A percentile compares a stretch with the other conserved stretches of the same genome.
phyloP scores from a whole-genome alignment of 1,140 invertebrate genomes.

The Zaprionus davidi region DNA sequence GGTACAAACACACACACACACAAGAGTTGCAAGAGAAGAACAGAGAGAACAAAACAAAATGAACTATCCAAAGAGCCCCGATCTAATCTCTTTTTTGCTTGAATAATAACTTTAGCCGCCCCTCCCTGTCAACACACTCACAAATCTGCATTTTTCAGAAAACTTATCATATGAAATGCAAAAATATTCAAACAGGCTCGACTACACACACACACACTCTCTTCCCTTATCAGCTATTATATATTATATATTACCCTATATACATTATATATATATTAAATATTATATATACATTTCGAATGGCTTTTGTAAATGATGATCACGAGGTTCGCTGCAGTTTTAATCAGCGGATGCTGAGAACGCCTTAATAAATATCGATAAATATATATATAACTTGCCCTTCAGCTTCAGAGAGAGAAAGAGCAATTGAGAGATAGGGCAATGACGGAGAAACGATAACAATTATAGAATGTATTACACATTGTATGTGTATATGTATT shows the following conservation, averaged over 20 bases:
- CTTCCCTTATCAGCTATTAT: slow-evolving; percentile 60
- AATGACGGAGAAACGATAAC: slow-evolving; percentile 43
- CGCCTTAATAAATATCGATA: slow-evolving; percentile 59
- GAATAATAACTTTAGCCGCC: slow-evolving; percentile 14
- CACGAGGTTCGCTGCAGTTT: slow-evolving; percentile 53
- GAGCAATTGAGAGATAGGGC: slow-evolving; percentile 16
- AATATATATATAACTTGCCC: slow-evolving; percentile 29
- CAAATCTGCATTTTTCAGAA: slow-evolving; percentile 16
- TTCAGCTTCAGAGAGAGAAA: slow-evolving; percentile 29
- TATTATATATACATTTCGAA: slow-evolving; percentile 50
- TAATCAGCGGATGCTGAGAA: slow-evolving; percentile 72
- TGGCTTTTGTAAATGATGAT: slow-evolving; percentile 48
- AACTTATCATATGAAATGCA: slow-evolving; percentile 40
- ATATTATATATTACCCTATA: slow-evolving; percentile 38
- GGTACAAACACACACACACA: slow-evolving; percentile 19
- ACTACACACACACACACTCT: slow-evolving; percentile 22
- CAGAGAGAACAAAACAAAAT: slow-evolving; percentile 30
- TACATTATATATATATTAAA: slow-evolving; percentile 35
- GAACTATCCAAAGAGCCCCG: slow-evolving; percentile 66
- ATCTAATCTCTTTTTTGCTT: slow-evolving; percentile 34
- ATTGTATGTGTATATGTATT: slow-evolving; percentile 31
- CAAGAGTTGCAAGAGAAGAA: slow-evolving; percentile 6
- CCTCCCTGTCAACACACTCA: background rate
- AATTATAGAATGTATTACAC: slow-evolving; percentile 25
- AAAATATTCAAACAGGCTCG: slow-evolving; percentile 29